Percentiles rank a stretch among this genome's conserved stretches.
phyloP scores from a whole-genome alignment of 2,797 vertebrate genomes.

The Leucoraja ocellata region DNA sequence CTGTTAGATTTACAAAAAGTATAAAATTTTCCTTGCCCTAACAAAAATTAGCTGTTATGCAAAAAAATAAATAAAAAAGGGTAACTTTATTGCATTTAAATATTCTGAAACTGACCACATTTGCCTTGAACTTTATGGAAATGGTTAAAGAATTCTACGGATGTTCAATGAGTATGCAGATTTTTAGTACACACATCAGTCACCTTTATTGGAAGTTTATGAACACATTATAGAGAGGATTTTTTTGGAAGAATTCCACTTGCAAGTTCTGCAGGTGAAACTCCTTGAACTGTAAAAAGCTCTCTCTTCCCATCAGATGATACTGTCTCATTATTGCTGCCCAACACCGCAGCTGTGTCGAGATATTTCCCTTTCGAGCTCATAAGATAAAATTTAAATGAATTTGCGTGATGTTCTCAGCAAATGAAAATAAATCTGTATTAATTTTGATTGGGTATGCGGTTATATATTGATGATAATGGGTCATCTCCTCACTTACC shows the following conservation, averaged over 20 bases:
- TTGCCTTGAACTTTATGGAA: not conserved
- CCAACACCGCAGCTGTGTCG: not conserved
- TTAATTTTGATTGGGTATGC: constrained; percentile 34
- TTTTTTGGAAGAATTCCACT: not conserved
- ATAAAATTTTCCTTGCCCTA: not conserved
- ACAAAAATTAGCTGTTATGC: not conserved
- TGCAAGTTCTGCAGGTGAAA: not conserved
- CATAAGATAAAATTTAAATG: constrained; percentile 29
- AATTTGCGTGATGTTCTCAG: not conserved
- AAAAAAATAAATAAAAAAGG: not conserved
- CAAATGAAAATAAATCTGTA: constrained; percentile 1
- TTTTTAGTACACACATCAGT: not conserved
- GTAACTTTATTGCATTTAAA: not conserved
- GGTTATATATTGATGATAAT: constrained; percentile 37
- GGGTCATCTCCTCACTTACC: constrained; percentile 66
- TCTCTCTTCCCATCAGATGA: not conserved
- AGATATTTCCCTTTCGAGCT: constrained; percentile 3
- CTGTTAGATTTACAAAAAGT: not conserved
- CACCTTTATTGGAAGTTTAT: not conserved
- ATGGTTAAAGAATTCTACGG: not conserved
- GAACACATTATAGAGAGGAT: not conserved
- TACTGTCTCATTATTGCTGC: not conserved
- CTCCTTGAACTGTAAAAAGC: not conserved
- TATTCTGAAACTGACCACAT: not conserved
- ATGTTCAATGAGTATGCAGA: not conserved